Evolutionary conservation across 2,797 vertebrate species (phyloP).

Genomic region (Choloepus didactylus): DNA sequence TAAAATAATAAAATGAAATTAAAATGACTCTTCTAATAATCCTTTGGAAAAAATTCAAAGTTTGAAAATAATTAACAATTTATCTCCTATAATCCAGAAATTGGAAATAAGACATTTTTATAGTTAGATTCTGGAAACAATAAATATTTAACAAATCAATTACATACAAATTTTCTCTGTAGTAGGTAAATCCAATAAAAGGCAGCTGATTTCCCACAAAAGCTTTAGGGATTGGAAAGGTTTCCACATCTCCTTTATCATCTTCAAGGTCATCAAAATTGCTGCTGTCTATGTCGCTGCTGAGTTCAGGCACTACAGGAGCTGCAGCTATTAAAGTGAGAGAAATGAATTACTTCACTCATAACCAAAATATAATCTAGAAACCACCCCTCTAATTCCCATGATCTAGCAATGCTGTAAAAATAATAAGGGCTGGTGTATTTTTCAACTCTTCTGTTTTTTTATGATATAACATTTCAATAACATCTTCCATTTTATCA

Average conservation of each 20-base stretch:
- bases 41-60: conserved; percentile 40
- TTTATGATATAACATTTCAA: conserved; percentile 2
- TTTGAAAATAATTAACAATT: conserved; percentile 62
- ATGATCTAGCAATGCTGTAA: not conserved
- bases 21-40: conserved; percentile 29
- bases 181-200: conserved; percentile 99
- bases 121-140: conserved; percentile 5
- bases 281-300: conserved; percentile 98
- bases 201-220: conserved; percentile 99
- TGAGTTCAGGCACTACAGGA: conserved; percentile 98
- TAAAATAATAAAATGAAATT: conserved; percentile 51
- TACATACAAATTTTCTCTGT: conserved; percentile 97
- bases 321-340: conserved; percentile 91
- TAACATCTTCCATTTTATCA: conserved; percentile 4
- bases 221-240: conserved; percentile 97
- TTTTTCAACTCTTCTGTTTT: not conserved
- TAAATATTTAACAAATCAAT: conserved; percentile 67
- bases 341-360: conserved; percentile 54
- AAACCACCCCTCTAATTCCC: not conserved
- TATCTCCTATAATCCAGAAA: conserved; percentile 16
- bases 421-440: not conserved
- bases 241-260: conserved; percentile 98
- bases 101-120: conserved; percentile 62
- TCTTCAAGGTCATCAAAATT: conserved; percentile 99
- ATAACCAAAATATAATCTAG: not conserved